Base-by-base conservation (phyloP, 2,888 invertebrate genomes). In the Notodonta ziczac region DNA sequence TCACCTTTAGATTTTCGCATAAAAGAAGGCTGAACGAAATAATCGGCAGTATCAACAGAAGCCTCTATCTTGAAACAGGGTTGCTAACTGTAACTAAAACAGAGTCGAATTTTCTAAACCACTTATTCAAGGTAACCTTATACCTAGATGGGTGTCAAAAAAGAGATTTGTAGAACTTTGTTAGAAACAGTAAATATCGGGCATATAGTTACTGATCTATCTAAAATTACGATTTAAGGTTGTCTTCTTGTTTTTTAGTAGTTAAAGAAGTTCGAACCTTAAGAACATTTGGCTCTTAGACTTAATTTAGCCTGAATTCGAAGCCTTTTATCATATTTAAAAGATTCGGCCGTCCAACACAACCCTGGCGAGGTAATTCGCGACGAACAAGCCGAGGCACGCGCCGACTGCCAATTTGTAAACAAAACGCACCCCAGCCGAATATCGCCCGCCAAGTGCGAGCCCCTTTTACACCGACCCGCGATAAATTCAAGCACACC, bases 321-420 rank as follows among this genome's bases (percentile, higher is more conserved):
- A 35, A 35, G 35, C 35, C 35, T 4, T 4, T 46, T 46, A 46
- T 13, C 10, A n/a, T 46, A 10, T 46, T 5, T 46, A n/a, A 4
- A 46, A 46, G 0, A 46, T 46, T 5, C 2, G n/a, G 4, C 46
- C 13, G n/a, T 46, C 46, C 5, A 9, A 80, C 81, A 78, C 73
- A 61, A 65, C 61, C 39, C 54, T 39, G 50, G 46, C 65, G 79
- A 78, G 80, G 82, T 81, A 82, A 84, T 85, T 82, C 77, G 73
- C 79, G 76, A 69, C 76, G 14, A 54, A 54, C 62, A 63, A 59
- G 61, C 60, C 65, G 77, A 78, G 83, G 85, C 90, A 88, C 88
- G 87, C 88, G 81, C 88, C 84, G 77, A 77, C 81, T 78, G 84
- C 83, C 89, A 90, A 92, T 92, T 93, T 91, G 91, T 90, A 91